Evolutionary conservation across 2,888 invertebrate genomes (phyloP), one percentile per base, ranked within the genome.

Genomic region (Cordylochernes scorpioides): DNA sequence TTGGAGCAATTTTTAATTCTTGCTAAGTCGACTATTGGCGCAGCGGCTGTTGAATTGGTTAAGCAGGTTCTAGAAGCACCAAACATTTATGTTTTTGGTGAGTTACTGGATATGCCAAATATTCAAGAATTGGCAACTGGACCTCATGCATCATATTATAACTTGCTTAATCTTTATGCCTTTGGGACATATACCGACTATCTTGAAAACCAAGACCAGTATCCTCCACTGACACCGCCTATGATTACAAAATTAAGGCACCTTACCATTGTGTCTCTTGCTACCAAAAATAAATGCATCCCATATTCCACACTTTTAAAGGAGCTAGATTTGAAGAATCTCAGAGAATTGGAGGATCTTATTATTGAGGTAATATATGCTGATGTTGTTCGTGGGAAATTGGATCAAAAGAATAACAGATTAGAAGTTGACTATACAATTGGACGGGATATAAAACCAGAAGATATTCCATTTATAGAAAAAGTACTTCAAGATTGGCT

Each of bases 291-390:
- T 35, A 86, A n/a, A 57, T 75, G 75, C 48, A 80, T 94, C 44
- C 80, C 86, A 0, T 91, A 91, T 47, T 66, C 68, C 35, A 64
- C 69, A 21, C 57, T 94, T 21, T 55, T 86, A 18, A 66, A 71
- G 48, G 84, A 91, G 51, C 55, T 91, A 32, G 78, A 78, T 46
- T 72, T 91, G 26, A 70, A 71, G 44, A 82, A 84, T 59, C 73
- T 88, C 3, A 64, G 91, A 42, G 78, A 86, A 50, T 58, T 94
- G 36, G 91, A 94, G 57, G 91, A 91, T 59, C 62, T 91, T 30
- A 88, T 91, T 35, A 91, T 94, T 46, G 91, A 91, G 61, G 86
- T 86, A n/a, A 78, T 91, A 48, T 91, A 91, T 60, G 78, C 84
- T 40, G 77, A 77, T 71, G 80, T 82, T 51, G 78, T 91, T 41